Percentiles rank a stretch among this genome's conserved stretches.
phyloP scores from a whole-genome alignment of 2,113 vertebrate species.

The Nannobrachium achirus region DNA sequence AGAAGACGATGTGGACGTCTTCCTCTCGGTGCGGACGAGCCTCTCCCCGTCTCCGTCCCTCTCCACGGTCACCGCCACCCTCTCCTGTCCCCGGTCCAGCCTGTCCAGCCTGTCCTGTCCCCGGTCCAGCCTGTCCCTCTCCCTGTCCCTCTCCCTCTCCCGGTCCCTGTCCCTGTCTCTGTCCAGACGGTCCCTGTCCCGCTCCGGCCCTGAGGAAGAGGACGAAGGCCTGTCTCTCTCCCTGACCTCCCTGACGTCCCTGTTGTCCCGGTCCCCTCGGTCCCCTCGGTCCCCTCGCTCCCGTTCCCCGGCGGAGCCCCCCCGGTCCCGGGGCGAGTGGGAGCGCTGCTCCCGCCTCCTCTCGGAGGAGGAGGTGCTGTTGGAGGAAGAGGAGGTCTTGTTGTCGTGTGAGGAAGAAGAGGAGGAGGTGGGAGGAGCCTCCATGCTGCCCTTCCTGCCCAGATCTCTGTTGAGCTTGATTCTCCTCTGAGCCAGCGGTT shows the following conservation, averaged over 20 bases:
- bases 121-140: not conserved
- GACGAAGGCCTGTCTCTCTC: conserved; percentile 60
- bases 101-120: conserved; percentile 2
- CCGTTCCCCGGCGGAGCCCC: conserved; percentile 45
- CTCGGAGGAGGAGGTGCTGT: not conserved
- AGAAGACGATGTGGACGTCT: conserved; percentile 9
- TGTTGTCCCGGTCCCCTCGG: conserved; percentile 38
- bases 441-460: conserved; percentile 62
- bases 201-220: not conserved
- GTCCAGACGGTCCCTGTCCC: conserved; percentile 14
- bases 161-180: conserved; percentile 38
- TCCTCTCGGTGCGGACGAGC: conserved; percentile 34
- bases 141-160: not conserved
- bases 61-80: conserved; percentile 18
- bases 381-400: conserved; percentile 6
- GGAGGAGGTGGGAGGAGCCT: conserved; percentile 18
- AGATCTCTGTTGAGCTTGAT: conserved; percentile 73
- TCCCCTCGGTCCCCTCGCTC: conserved; percentile 27
- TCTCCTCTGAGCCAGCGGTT: conserved; percentile 61
- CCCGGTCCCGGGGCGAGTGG: too few species aligned
- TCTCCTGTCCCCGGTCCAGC: conserved; percentile 38
- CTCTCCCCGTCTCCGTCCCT: conserved; percentile 49
- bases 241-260: conserved; percentile 25
- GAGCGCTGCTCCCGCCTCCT: not conserved
- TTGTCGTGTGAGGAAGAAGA: conserved; percentile 16